Evolutionary conservation across 2,113 vertebrate genomes (phyloP), one percentile per base, ranked within the genome.

Genomic region (Platysteira castanea): DNA sequence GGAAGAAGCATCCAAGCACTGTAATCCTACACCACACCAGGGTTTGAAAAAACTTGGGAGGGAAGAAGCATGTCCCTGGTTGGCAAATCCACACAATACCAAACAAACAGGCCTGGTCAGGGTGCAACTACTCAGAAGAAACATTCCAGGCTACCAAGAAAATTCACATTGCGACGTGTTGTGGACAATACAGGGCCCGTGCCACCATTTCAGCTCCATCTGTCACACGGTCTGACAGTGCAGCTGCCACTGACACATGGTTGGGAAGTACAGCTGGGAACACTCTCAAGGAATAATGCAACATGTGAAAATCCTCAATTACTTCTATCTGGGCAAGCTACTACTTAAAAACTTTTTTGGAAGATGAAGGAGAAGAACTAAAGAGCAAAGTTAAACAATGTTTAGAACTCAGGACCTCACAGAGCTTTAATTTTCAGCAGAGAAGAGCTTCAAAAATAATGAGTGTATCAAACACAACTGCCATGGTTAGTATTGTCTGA

Each of bases 161-260:
- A 69, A 74, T 49, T 68, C 71, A 83, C 89, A 53, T 42, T 79
- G 87, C 12, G 0, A 52, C 6, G 33, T 11, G 26, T 2, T 44
- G 69, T 30, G 83, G 69, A 87, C 64, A 93, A 92, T 81, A 44
- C 69, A 83, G 63, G 57, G 68, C 84, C 70, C 21, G 1, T 76
- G 83, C 94, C 88, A 94, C 84, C 84, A 86, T 96, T 94, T 94
- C 89, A 94, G 95, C 82, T 95, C 95, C 93, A 95, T 95, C 93
- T 93, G 92, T 88, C 95, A 96, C 67, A 77, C 61, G 76, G 90
- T 81, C 88, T 44, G 74, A 85, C 85, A 81, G 49, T 30, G 80
- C 96, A 97, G 96, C 96, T 97, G 96, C 83, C 77, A 76, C 77
- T 27, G 77, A 53, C 90, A 96, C 89, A 86, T 60, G 73, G 76